Evolutionary conservation across 2,888 invertebrate genomes (phyloP).

Genomic region (Ormyrus labotus): DNA sequence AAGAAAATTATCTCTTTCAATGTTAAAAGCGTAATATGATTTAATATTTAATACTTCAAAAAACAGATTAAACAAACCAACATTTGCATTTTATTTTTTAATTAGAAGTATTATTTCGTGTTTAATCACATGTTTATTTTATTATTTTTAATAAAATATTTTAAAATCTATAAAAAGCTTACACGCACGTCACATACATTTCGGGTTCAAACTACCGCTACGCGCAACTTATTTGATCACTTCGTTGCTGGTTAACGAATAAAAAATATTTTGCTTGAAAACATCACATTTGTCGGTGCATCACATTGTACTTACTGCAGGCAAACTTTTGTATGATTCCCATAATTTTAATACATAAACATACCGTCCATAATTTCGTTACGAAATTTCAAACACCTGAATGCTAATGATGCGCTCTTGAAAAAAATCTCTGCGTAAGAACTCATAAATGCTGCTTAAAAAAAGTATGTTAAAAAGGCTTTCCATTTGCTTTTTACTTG

Average conservation of each 20-base stretch:
- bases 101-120: no score
- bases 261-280: slow-evolving; percentile 4
- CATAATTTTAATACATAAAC: slow-evolving; percentile 13
- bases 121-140: no score
- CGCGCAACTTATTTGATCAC: neutral
- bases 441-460: neutral
- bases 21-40: no score
- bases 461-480: slow-evolving; percentile 2
- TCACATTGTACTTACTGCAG: slow-evolving; percentile 33
- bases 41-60: no score
- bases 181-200: neutral
- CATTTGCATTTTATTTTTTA: no score
- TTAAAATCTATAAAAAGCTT: no score
- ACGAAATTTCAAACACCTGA: slow-evolving; percentile 3
- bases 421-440: slow-evolving; percentile 8
- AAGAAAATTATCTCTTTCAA: no score
- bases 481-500: neutral
- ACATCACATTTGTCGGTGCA: neutral
- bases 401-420: neutral
- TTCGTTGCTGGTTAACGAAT: slow-evolving; percentile 36
- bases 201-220: neutral
- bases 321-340: slow-evolving; percentile 25
- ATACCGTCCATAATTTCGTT: slow-evolving; percentile 37
- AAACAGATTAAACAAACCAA: no score
- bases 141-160: no score